Evolutionary conservation across 2,113 vertebrate species (phyloP), one percentile per base, ranked within the genome.

Genomic region (Channa maculata): DNA sequence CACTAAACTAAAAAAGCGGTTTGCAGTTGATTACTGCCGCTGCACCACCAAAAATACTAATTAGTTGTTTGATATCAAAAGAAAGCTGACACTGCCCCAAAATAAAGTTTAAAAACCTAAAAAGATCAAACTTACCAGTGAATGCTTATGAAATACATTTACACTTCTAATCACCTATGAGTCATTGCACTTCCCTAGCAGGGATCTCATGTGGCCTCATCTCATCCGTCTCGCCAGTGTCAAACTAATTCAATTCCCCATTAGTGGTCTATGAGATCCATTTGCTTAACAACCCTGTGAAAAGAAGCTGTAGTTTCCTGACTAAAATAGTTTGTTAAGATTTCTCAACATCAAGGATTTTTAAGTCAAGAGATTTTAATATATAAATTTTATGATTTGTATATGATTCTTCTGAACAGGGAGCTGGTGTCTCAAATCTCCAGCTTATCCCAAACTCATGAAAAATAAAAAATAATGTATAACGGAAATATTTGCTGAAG

Each of bases 241-340:
- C 76, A 84, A 62, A 69, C 67, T 86, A 81, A 88, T 86, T 79
- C 13, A 68, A 48, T 79, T 79, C 48, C 44, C 62, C 74, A 81
- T 89, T 82, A 88, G 62, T 3, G 5, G 62, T 6, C 60, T 55
- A 53, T 61, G 65, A 82, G 43, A 68, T 65, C 67, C 57, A 75
- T 81, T 78, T 83, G 55, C 78, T 80, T 71, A 72, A 78, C 70
- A 73, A 65, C n/a, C 2, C 24, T 6, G 49, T 33, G 36, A 24
- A 11, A 46, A 38, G 51, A 9, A 8, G 8, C 10, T 8, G 38
- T n/a, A 46, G 37, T 74, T 67, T 72, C 45, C 50, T 63, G 34
- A 4, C 36, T 68, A 13, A 62, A 63, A 68, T 43, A 13, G 41
- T 7, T 61, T 33, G 14, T 71, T 54, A 36, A 63, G 39, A 43